These are phyloP conservation scores for Brachionus rotundiformis DNA, from an alignment of 1,140 invertebrate genomes.

Conservation along the genomic window DNA sequence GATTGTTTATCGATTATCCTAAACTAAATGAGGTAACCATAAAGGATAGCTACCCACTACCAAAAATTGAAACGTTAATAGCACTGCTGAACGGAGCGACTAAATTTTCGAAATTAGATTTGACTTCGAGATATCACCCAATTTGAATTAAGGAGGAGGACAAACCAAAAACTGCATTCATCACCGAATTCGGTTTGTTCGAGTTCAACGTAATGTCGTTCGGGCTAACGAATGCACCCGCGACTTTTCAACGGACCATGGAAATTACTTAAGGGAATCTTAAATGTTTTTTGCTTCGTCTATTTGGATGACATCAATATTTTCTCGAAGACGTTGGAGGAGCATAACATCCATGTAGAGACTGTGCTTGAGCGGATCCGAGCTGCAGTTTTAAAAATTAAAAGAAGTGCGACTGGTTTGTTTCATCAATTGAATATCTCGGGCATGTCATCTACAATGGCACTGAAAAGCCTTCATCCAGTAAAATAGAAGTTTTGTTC, in stretches of 20 bases:
- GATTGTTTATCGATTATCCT: neutral
- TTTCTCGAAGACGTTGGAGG: neutral
- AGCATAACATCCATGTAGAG: neutral
- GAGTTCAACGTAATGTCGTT: slow-evolving; percentile 44
- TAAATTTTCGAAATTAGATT: neutral
- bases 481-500: too few species aligned
- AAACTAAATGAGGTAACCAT: slow-evolving; percentile 1
- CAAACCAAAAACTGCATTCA: slow-evolving; percentile 46
- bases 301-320: neutral
- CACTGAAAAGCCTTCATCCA: neutral
- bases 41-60: slow-evolving; percentile 7
- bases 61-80: neutral
- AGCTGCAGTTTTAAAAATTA: neutral
- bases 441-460: neutral
- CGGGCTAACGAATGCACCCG: slow-evolving; percentile 46
- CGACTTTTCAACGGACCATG: slow-evolving; percentile 44
- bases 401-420: too few species aligned
- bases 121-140: slow-evolving; percentile 10
- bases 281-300: neutral
- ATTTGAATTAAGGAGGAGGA: neutral
- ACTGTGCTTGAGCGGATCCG: neutral
- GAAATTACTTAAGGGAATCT: neutral
- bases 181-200: slow-evolving; percentile 47
- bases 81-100: slow-evolving; percentile 23
- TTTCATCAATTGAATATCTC: neutral